Evolutionary conservation across 2,113 vertebrate genomes (phyloP), one percentile per base, ranked within the genome.

Genomic region (Semicossyphus pulcher): DNA sequence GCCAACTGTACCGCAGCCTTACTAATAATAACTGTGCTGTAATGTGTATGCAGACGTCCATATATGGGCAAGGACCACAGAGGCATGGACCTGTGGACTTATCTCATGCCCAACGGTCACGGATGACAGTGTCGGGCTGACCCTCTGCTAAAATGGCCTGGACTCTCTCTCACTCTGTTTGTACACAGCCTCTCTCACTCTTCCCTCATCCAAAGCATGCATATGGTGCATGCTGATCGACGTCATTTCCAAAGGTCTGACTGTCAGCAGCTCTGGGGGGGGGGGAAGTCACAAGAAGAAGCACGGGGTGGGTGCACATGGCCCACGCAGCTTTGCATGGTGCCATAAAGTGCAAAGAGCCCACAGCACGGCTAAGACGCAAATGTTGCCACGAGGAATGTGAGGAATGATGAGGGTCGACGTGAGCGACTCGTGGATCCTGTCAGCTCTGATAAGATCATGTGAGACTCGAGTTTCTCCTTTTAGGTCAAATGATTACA

Each of bases 51-150:
- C 71, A 73, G 72, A 44, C 25, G 1, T 72, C 90, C 89, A 87
- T 92, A 80, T 91, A 91, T 81, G 90, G 91, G 41, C 18, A 85
- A 37, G 69, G 62, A 87, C 72, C 77, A 31, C 11, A 6, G 68
- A 76, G 76, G 62, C 65, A 59, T 47, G 31, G 66, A 76, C 65
- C 76, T 21, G 74, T 21, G 57, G 64, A 47, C 60, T 81, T 86
- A 84, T 88, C 86, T 85, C 82, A 78, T 80, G 79, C 59, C 45
- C 61, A 62, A 10, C n/a, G 49, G 84, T 70, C 83, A 83, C 18
- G 12, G 48, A 83, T 88, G 89, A 91, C 81, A 88, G 66, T 83
- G 83, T 80, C 80, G 76, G 44, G 59, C 69, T 90, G 85, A 84
- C 83, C 87, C 79, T 67, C 42, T 37, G 39, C 77, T 64, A 69